Evolutionary conservation across 2,113 vertebrate species (phyloP).

Genomic region (Hippocampus abdominalis): DNA sequence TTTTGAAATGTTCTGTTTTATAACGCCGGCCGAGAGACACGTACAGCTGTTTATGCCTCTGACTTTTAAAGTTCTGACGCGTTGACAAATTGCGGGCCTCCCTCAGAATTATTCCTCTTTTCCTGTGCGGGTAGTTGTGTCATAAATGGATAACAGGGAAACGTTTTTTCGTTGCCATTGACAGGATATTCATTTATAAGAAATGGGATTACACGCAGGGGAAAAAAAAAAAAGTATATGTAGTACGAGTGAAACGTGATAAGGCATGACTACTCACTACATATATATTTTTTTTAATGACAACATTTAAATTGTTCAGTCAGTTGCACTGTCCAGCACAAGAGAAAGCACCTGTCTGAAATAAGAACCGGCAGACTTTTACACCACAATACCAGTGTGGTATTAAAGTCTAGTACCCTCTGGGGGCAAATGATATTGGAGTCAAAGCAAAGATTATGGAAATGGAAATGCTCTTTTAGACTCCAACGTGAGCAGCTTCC

Average conservation of each 20-base stretch:
- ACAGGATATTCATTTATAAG: background rate
- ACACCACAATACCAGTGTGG: background rate
- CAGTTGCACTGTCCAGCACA: background rate
- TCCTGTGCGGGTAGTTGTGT: background rate
- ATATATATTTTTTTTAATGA: background rate
- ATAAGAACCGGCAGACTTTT: background rate
- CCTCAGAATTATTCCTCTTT: background rate
- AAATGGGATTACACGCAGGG: background rate
- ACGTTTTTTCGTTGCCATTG: background rate
- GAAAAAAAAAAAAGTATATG: background rate
- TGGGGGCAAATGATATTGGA: slow-evolving; percentile 5
- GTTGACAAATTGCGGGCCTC: background rate
- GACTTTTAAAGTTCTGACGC: background rate
- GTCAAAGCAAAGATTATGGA: background rate
- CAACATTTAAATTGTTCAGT: background rate
- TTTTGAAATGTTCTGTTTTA: slow-evolving; percentile 32
- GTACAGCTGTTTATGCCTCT: background rate
- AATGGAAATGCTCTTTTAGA: background rate
- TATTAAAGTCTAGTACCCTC: background rate
- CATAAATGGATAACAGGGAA: background rate
- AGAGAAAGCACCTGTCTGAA: background rate
- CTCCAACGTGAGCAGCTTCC: background rate
- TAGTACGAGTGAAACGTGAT: background rate
- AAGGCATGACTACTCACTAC: background rate
- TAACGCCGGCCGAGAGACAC: background rate